Conservation (phyloP, 2,113 vertebrate species). For the Austrofundulus limnaeus region DNA sequence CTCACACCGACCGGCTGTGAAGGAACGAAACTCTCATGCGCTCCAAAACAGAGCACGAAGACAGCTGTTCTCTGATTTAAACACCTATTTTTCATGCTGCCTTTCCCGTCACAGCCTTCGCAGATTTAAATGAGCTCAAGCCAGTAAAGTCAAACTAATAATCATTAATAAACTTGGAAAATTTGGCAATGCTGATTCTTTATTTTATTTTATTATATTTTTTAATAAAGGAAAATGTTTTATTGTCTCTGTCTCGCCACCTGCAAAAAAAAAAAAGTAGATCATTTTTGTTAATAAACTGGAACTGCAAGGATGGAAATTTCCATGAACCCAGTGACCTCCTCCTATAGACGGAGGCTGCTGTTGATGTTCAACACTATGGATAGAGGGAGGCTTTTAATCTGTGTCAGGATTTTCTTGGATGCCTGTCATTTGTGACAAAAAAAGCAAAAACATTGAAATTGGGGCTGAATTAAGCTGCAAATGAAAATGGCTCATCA, state of each 20-base stretch:
- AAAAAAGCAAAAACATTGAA: constrained; percentile 13
- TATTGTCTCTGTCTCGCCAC: constrained; percentile 10
- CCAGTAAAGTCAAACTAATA: constrained; percentile 37
- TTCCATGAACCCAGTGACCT: constrained; percentile 59
- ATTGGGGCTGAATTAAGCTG: constrained; percentile 1
- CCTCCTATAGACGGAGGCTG: constrained; percentile 33
- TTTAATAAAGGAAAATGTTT: constrained; percentile 33
- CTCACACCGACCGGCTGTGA: not conserved
- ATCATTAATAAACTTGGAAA: constrained; percentile 6
- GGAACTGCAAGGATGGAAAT: constrained; percentile 40
- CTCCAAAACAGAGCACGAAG: not conserved
- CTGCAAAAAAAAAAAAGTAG: constrained; percentile 38
- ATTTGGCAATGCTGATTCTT: constrained; percentile 5
- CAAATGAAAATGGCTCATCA: not conserved
- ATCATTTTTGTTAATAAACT: constrained; percentile 43
- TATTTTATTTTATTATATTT: constrained; percentile 27
- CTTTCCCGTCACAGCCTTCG: not conserved
- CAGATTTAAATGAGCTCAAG: not conserved
- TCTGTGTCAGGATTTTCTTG: constrained; percentile 59
- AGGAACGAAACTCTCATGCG: not conserved
- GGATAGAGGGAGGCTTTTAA: constrained; percentile 5
- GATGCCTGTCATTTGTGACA: constrained; percentile 13
- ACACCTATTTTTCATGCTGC: constrained; percentile 1
- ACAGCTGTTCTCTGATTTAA: not conserved
- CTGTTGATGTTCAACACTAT: constrained; percentile 29